Percentiles rank a stretch among this genome's conserved stretches.
phyloP scores from a whole-genome alignment of 2,888 invertebrate species.

The Epinotia nisella region DNA sequence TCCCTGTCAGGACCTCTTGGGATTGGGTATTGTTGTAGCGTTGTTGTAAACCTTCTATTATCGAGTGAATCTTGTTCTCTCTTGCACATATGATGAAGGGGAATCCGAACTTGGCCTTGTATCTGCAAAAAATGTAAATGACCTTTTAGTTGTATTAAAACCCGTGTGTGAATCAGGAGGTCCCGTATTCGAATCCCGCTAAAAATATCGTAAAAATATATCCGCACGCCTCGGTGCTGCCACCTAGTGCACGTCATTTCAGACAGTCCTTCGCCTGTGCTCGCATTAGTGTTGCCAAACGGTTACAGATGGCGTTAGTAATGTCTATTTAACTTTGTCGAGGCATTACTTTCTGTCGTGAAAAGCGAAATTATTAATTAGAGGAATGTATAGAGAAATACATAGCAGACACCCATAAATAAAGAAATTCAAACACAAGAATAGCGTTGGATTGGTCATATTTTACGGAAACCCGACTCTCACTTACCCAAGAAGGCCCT shows the following conservation, averaged over 20 bases:
- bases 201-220: background rate
- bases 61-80: constrained; percentile 85
- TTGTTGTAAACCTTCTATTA: constrained; percentile 82
- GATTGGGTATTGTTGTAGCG: constrained; percentile 82
- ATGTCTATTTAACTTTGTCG: background rate
- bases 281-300: background rate
- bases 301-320: constrained; percentile 52
- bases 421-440: too few species aligned
- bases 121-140: constrained; percentile 71
- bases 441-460: too few species aligned
- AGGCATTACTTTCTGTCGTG: too few species aligned
- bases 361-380: too few species aligned
- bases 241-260: background rate
- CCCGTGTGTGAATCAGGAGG: background rate
- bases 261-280: background rate
- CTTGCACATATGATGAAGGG: constrained; percentile 88
- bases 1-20: constrained; percentile 83
- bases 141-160: background rate
- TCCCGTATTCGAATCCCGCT: too few species aligned
- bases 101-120: constrained; percentile 87
- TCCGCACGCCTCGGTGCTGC: background rate
- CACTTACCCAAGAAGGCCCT: too few species aligned
- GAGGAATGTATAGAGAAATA: too few species aligned
- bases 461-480: too few species aligned
- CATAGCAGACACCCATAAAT: too few species aligned